Base-by-base conservation (phyloP, 2,113 vertebrate species). In the Monarcha castaneiventris region DNA sequence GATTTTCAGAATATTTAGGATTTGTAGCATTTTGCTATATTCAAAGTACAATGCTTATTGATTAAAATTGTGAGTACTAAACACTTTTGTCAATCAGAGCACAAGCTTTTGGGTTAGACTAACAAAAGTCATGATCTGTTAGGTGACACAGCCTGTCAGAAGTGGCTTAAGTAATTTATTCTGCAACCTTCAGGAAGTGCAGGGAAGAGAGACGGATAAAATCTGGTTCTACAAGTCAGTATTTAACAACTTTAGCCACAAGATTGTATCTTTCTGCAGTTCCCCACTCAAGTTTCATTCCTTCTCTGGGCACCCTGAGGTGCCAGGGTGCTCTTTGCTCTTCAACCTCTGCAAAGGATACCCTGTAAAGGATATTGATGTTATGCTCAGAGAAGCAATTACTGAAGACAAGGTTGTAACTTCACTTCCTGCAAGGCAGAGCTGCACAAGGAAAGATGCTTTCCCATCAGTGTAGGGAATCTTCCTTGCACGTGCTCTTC, bases 401-500 rank as follows among this genome's bases (percentile, higher is more conserved):
- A 3, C 30, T 55, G 30, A 78, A 48, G 29, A 41, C 7, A 37
- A 27, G 44, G 21, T 33, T 75, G 48, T 68, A 83, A 68, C 20
- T 44, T 69, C 49, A 68, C 37, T 33, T 19, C 0, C 1, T 2
- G 21, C 18, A 13, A 13, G 55, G 62, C n/a, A 81, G 41, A 62
- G 51, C 67, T 84, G 27, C 37, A 52, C 7, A 18, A 75, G n/a
- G 73, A 66, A 49, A 67, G 39, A 11, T 1, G 2, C 20, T 46
- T 51, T 35, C 30, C 23, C 32, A 39, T 9, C 71, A 33, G 11
- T 2, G 26, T 0, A 43, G 43, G 35, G 33, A 49, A 27, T 51
- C 30, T 37, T 48, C 51, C 41, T 49, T 16, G 22, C 27, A 41
- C 0, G 0, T 10, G 21, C 25, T 68, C 33, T 48, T 49, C n/a